These are phyloP conservation scores for Otolemur crassicaudatus DNA, from an alignment of 2,797 vertebrate species.

Conservation along the genomic window DNA sequence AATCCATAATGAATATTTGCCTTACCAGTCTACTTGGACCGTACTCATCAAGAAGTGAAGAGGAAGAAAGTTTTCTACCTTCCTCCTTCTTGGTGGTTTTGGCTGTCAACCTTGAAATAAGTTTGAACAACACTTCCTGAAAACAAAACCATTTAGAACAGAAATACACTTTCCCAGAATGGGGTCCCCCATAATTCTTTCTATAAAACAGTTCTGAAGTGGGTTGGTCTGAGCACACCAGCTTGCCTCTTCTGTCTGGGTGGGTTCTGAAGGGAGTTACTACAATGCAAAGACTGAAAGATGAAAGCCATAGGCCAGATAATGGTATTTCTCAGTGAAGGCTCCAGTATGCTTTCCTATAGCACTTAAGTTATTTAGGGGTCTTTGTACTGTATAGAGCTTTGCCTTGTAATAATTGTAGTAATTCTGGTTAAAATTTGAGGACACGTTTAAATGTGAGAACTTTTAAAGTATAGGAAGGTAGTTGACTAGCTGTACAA, in stretches of 20 bases:
- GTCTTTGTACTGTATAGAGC: not conserved
- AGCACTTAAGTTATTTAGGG: too few relatives aligned
- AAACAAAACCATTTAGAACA: constrained; percentile 26
- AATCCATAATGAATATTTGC: constrained; percentile 55
- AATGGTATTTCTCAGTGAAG: not conserved
- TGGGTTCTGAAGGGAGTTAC: not conserved
- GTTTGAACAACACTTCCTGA: constrained; percentile 45
- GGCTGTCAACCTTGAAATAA: constrained; percentile 48
- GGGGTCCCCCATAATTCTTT: not conserved
- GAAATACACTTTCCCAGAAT: not conserved
- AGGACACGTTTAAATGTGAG: not conserved
- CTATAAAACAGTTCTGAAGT: not conserved
- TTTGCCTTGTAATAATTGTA: not conserved
- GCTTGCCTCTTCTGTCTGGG: not conserved
- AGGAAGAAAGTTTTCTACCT: constrained; percentile 70
- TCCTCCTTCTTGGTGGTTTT: constrained; percentile 49
- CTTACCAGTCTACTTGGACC: constrained; percentile 71
- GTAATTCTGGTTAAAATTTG: not conserved
- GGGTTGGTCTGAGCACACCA: not conserved
- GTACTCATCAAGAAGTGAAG: constrained; percentile 66
- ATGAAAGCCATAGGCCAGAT: not conserved
- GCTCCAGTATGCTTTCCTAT: not conserved
- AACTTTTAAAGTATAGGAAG: not conserved
- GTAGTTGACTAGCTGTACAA: not conserved
- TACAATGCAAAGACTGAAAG: not conserved